These are phyloP conservation scores for Rhagologus leucostigma DNA, from an alignment of 2,113 vertebrate species.

Conservation along the genomic window DNA sequence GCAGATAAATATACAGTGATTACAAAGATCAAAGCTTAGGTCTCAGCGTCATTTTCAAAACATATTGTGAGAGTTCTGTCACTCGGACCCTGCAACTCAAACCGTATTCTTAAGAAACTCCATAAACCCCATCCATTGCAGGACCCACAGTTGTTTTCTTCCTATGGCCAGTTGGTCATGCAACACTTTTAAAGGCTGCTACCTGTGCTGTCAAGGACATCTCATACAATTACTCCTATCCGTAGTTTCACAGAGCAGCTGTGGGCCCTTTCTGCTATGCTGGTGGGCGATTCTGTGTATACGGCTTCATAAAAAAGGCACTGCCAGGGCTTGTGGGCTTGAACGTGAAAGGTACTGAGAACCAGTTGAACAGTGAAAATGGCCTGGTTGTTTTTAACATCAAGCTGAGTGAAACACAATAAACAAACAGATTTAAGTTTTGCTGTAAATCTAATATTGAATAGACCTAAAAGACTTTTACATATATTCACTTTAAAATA, in stretches of 20 bases:
- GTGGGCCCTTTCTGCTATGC: background rate
- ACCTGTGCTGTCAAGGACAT: background rate
- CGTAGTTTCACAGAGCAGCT: background rate
- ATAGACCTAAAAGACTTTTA: background rate
- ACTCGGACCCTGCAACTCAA: background rate
- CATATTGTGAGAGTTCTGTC: background rate
- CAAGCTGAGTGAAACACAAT: background rate
- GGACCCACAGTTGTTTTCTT: background rate
- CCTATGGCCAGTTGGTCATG: background rate
- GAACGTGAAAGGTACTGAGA: background rate
- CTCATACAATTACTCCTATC: background rate
- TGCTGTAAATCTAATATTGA: background rate
- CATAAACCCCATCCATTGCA: too few species aligned
- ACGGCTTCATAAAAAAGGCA: background rate
- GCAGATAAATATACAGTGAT: background rate
- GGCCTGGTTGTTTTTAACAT: background rate
- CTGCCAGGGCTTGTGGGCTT: background rate
- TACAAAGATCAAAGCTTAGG: background rate
- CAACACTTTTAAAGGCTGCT: background rate
- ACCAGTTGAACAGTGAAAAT: background rate
- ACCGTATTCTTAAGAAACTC: background rate
- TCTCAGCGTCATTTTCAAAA: background rate
- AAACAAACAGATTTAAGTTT: background rate
- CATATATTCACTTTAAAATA: background rate
- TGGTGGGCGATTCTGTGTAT: fast-evolving